Evolutionary conservation across 2,888 invertebrate species (phyloP).

Genomic region (Pantelozetes paolii): DNA sequence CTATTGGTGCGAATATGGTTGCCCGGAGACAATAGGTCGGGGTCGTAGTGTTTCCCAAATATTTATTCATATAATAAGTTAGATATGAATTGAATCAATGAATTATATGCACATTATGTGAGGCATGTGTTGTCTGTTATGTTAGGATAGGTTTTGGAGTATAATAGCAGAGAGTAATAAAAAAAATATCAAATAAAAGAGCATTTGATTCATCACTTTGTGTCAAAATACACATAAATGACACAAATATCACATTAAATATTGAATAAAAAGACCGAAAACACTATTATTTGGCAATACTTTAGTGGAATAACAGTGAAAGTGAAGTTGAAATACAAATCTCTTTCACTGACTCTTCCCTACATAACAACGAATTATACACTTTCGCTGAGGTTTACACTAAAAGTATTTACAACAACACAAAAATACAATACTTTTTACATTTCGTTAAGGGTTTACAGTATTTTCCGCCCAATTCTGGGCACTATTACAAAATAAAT

Average conservation of each 20-base stretch:
- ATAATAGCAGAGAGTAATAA: no score
- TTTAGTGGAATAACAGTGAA: no score
- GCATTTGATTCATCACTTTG: not conserved
- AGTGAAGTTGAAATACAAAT: not conserved
- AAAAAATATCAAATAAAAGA: no score
- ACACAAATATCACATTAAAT: not conserved
- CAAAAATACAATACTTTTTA: constrained; percentile 19
- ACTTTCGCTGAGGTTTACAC: not conserved
- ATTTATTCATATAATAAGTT: not conserved
- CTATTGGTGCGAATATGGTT: constrained; percentile 19
- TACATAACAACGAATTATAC: not conserved
- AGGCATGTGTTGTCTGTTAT: not conserved
- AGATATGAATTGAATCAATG: not conserved
- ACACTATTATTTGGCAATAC: not conserved
- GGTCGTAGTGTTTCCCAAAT: constrained; percentile 17
- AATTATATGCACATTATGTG: not conserved
- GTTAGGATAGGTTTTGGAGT: no score
- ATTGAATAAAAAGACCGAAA: not conserved
- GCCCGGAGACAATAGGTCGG: constrained; percentile 31
- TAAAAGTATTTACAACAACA: not conserved
- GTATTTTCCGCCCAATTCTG: not conserved
- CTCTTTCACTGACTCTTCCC: not conserved
- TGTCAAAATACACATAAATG: not conserved
- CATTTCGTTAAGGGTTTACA: not conserved
- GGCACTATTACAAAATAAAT: constrained; percentile 22